Evolutionary conservation across 2,113 vertebrate genomes (phyloP).

Genomic region (Brachyistius frenatus): DNA sequence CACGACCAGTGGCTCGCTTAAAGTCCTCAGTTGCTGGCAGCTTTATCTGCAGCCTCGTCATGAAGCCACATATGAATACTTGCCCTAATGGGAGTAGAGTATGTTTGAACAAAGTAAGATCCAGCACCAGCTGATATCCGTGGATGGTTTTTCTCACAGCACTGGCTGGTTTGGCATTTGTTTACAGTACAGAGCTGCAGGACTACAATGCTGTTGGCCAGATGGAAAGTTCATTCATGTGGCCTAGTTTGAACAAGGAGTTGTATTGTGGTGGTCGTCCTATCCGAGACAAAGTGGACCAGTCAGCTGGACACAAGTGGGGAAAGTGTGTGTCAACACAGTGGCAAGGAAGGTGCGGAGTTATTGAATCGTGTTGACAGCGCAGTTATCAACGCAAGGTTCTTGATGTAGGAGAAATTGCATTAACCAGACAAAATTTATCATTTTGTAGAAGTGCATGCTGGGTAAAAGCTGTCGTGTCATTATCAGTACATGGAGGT

Average conservation of each 20-base stretch:
- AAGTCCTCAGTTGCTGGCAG: constrained; percentile 23
- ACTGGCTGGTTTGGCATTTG: constrained; percentile 58
- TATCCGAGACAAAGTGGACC: constrained; percentile 62
- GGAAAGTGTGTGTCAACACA: constrained; percentile 27
- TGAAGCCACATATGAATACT: background rate
- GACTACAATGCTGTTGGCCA: constrained; percentile 31
- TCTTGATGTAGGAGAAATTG: background rate
- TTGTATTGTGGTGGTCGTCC: constrained; percentile 67
- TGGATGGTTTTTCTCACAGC: constrained; percentile 14
- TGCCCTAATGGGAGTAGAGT: background rate
- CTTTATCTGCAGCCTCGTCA: constrained; percentile 12
- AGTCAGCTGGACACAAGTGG: constrained; percentile 52
- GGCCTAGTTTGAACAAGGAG: constrained; percentile 76
- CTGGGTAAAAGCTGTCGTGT: background rate
- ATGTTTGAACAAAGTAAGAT: background rate
- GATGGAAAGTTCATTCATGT: constrained; percentile 71
- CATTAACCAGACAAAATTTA: background rate
- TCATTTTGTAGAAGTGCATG: background rate
- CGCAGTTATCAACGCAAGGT: background rate
- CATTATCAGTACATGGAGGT: background rate
- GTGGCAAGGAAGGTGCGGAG: background rate
- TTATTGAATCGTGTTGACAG: constrained; percentile 25
- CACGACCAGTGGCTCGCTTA: constrained; percentile 3
- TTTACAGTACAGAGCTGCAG: constrained; percentile 59
- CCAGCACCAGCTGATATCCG: background rate